Evolutionary conservation across 2,797 vertebrate genomes (phyloP).

Genomic region (Pelobates cultripes): DNA sequence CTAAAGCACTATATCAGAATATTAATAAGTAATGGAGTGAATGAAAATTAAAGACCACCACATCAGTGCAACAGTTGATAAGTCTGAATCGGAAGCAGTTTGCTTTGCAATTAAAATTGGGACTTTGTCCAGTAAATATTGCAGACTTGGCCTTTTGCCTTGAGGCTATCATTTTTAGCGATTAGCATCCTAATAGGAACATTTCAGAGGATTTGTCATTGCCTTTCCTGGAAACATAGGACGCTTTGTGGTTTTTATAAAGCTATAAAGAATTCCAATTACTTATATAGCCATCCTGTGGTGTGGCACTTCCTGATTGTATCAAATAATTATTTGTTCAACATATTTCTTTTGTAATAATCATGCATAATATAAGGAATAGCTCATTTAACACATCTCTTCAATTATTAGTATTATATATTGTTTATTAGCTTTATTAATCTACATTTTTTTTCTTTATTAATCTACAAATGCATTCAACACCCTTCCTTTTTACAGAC

Average conservation of each 20-base stretch:
- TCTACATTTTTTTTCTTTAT: neutral
- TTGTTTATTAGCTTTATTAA: neutral
- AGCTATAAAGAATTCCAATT: neutral
- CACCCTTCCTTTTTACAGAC: too few relatives aligned
- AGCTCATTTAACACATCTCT: neutral
- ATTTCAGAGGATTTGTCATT: neutral
- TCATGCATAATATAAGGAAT: neutral
- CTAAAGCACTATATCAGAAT: conserved; percentile 19
- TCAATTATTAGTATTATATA: neutral
- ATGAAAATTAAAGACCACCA: conserved; percentile 8
- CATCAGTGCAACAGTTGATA: neutral
- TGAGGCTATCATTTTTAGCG: neutral
- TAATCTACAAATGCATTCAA: too few relatives aligned
- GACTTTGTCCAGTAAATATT: conserved; percentile 2
- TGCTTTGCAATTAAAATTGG: conserved; percentile 1
- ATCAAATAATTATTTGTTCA: neutral
- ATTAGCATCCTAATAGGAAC: neutral
- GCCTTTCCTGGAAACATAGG: neutral
- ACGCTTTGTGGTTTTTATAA: neutral
- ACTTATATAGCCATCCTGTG: conserved; percentile 1
- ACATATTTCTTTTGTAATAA: neutral
- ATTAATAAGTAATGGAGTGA: conserved; percentile 18
- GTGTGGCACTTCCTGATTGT: neutral
- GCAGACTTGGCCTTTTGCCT: conserved; percentile 17
- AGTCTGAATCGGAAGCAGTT: neutral